These are phyloP conservation scores for Holotrichia oblita DNA, from an alignment of 1,140 invertebrate genomes.

Conservation along the genomic window DNA sequence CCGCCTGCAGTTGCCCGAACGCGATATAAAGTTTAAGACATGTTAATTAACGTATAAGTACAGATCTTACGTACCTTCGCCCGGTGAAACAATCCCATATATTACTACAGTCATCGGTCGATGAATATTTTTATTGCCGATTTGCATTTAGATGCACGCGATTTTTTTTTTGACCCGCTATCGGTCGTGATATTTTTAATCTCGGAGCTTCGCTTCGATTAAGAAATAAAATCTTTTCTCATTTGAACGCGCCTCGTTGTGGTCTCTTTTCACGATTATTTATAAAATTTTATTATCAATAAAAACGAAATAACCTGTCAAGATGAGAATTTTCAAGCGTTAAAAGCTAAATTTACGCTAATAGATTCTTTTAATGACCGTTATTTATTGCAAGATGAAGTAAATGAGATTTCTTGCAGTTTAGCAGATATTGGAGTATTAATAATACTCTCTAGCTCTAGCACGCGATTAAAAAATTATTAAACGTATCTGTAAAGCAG, in stretches of 20 bases:
- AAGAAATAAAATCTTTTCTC: constrained; percentile 27
- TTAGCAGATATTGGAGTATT: too few relatives aligned
- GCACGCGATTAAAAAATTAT: too few relatives aligned
- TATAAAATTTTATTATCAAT: constrained; percentile 25
- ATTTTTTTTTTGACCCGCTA: background rate
- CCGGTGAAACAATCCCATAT: background rate
- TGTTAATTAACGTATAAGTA: constrained; percentile 20
- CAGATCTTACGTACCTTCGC: background rate
- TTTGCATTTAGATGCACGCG: constrained; percentile 34
- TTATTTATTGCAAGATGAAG: constrained; percentile 21
- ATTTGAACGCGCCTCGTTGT: background rate
- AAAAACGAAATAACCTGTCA: constrained; percentile 33
- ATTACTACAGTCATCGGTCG: background rate
- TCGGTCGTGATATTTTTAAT: background rate
- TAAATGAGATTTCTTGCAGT: background rate
- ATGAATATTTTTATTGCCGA: constrained; percentile 19
- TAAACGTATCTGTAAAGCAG: too few relatives aligned
- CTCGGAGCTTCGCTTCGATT: background rate
- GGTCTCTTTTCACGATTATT: background rate
- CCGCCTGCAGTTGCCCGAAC: background rate
- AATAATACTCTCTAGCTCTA: too few relatives aligned
- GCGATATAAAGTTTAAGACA: constrained; percentile 21
- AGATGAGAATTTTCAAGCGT: constrained; percentile 28
- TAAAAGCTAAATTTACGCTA: constrained; percentile 34
- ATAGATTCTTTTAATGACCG: constrained; percentile 13